Evolutionary conservation across 2,888 invertebrate species (phyloP), one percentile per base, ranked within the genome.

Genomic region (Fissipunctia ypsillon): DNA sequence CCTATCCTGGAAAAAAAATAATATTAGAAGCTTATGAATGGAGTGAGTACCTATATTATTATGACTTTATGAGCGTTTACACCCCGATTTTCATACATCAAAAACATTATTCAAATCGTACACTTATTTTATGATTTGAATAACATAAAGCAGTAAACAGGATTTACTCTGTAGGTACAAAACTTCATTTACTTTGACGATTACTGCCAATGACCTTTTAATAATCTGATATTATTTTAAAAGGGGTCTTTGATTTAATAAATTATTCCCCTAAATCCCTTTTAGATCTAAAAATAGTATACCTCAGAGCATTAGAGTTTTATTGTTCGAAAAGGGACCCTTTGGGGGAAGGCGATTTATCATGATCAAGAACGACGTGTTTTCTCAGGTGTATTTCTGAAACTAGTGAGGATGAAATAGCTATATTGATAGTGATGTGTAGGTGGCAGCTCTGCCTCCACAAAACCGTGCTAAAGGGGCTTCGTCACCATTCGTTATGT

Each of bases 351-450:
- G 52, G 45, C 31, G 22, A 84, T 81, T 57, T 70, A 75, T 84
- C 81, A 81, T 76, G 69, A 68, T 84, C 69, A 81, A 68, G 52
- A 38, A 25, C 48, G 43, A 84, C 68, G 65, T 76, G 38, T 68
- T 61, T 56, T 56, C 48, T 61, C 45, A 71, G 56, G 69, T 65
- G 60, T 56, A 25, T 70, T 54, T 60, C 52, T 60, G 45, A 69
- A 80, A 43, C 67, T 1, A 48, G 57, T 28, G 35, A 10, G 10
- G 38, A 43, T 52, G 61, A 31, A 59, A 31, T 54, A 41, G 10
- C 4, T 43, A 5, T 45, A 76, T 19, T 63, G 25, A 31, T 25
- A 65, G 48, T 57, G 22, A 38, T 12, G 1, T 12, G 4, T 12
- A 52, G 28, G 80, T 68, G 28, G 65, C n/a, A 25, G 25, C 16